phyloP scores from a whole-genome alignment of 2,797 vertebrate genomes.

The Tragopan temminckii region DNA sequence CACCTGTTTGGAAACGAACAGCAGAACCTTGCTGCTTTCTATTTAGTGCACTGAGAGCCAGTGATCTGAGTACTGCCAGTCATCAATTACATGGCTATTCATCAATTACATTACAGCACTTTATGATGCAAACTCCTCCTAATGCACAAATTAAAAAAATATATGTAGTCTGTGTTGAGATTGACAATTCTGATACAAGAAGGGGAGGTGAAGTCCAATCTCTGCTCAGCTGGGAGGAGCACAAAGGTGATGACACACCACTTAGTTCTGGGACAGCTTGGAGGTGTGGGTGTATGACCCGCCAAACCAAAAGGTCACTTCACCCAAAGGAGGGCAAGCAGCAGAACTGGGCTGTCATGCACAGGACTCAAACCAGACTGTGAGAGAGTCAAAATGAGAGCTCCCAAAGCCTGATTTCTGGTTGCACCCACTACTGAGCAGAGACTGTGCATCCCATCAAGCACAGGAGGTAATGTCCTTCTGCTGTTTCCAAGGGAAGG shows the following conservation, averaged over 20 bases:
- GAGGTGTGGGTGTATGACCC: fast-evolving
- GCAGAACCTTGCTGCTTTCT: slow-evolving; percentile 13
- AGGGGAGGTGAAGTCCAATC: not conserved
- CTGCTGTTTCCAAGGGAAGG: fast-evolving
- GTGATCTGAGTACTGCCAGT: not conserved
- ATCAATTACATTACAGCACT: not conserved
- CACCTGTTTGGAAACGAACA: slow-evolving; percentile 11
- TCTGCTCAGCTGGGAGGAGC: not conserved
- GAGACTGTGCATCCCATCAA: not conserved
- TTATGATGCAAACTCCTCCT: not conserved
- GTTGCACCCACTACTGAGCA: not conserved
- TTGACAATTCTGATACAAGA: not conserved
- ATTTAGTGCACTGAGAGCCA: not conserved
- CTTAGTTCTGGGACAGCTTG: not conserved
- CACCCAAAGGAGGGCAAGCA: not conserved
- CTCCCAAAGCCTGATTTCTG: not conserved
- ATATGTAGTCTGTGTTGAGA: fast-evolving
- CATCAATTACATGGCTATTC: not conserved
- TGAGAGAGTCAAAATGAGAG: not conserved
- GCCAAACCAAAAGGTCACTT: not conserved
- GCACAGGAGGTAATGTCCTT: not conserved
- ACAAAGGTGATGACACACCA: not conserved
- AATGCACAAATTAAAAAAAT: not conserved
- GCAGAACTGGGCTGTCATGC: not conserved
- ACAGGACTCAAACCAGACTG: not conserved